Evolutionary conservation across 2,888 invertebrate species (phyloP).

Genomic region (Leucophenga montana): DNA sequence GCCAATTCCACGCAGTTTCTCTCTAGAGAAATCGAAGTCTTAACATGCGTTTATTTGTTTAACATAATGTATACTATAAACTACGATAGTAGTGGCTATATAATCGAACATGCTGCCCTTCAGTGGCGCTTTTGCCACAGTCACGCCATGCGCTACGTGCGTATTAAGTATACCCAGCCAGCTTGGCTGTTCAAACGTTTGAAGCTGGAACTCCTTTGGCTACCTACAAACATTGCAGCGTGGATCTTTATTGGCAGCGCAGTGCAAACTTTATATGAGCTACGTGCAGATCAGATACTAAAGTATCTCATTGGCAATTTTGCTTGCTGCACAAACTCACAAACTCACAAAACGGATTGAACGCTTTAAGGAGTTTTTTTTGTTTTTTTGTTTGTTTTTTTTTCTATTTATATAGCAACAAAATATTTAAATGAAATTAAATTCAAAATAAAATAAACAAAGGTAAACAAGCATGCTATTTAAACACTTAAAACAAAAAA

Average conservation of each 20-base stretch:
- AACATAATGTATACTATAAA: neutral
- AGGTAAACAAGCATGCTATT: too few relatives aligned
- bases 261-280: conserved; percentile 50
- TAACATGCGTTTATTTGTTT: conserved; percentile 19
- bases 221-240: conserved; percentile 38
- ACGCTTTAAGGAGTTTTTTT: conserved; percentile 33
- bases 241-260: conserved; percentile 38
- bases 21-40: conserved; percentile 12
- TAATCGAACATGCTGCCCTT: neutral
- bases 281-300: conserved; percentile 57
- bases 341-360: conserved; percentile 3
- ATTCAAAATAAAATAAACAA: too few relatives aligned
- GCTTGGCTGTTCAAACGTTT: conserved; percentile 19
- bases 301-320: conserved; percentile 23
- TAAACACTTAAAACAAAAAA: too few relatives aligned
- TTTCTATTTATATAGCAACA: too few relatives aligned
- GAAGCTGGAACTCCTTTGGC: neutral
- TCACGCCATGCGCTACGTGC: conserved; percentile 60
- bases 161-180: conserved; percentile 59
- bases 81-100: too few relatives aligned
- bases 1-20: neutral
- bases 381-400: too few relatives aligned
- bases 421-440: too few relatives aligned
- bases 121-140: conserved; percentile 39
- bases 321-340: conserved; percentile 13